Conservation (phyloP, 2,888 invertebrate genomes). For the Cybosia mesomella region DNA sequence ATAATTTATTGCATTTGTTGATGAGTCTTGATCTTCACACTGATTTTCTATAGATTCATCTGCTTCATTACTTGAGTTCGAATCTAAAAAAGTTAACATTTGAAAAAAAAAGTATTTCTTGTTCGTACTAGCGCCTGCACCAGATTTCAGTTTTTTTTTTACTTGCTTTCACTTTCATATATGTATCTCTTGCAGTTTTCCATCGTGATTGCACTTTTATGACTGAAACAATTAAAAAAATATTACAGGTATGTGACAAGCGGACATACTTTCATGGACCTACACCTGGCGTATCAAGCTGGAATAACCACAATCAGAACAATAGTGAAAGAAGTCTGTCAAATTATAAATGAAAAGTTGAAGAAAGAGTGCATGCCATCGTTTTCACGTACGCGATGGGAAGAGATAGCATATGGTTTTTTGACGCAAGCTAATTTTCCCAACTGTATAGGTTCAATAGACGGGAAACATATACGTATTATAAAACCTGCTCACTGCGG, state of each 20-base stretch:
- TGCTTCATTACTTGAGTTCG: slow-evolving; percentile 36
- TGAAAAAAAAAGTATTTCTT: slow-evolving; percentile 42
- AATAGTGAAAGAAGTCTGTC: slow-evolving; percentile 48
- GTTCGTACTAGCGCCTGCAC: slow-evolving; percentile 39
- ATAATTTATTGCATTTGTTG: slow-evolving; percentile 12
- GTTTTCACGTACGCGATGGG: slow-evolving; percentile 30
- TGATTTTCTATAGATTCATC: slow-evolving; percentile 31
- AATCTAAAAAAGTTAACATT: slow-evolving; percentile 44
- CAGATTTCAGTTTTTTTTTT: slow-evolving; percentile 46
- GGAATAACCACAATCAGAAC: slow-evolving; percentile 49
- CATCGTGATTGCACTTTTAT: slow-evolving; percentile 34
- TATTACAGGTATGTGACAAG: slow-evolving; percentile 28
- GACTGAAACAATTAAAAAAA: slow-evolving; percentile 29
- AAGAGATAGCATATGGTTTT: slow-evolving; percentile 41
- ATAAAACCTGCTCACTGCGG: slow-evolving; percentile 43
- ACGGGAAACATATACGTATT: slow-evolving; percentile 40
- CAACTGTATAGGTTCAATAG: slow-evolving; percentile 39
- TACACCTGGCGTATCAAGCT: slow-evolving; percentile 47
- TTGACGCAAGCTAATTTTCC: slow-evolving; percentile 42
- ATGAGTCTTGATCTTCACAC: slow-evolving; percentile 25
- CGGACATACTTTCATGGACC: slow-evolving; percentile 46
- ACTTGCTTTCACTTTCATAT: slow-evolving; percentile 35
- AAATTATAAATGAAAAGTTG: slow-evolving; percentile 48
- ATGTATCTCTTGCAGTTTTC: too few relatives aligned
- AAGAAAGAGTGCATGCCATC: slow-evolving; percentile 42